Evolutionary conservation across 2,797 vertebrate species (phyloP).

Genomic region (Menidia menidia): DNA sequence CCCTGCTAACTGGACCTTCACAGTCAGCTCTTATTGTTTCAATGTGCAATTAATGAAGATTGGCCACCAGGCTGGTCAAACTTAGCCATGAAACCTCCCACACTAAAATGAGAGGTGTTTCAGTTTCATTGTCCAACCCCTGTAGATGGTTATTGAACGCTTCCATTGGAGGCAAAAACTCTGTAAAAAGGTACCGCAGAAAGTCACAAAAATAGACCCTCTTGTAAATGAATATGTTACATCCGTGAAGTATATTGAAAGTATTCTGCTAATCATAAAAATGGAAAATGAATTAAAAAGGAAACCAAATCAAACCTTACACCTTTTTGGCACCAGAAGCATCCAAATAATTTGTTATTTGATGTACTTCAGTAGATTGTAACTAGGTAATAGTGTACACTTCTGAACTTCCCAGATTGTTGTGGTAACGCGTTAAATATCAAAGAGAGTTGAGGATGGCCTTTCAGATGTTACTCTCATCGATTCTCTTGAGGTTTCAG

Average conservation of each 20-base stretch:
- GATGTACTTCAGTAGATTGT: slow-evolving; percentile 22
- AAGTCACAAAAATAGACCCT: slow-evolving; percentile 37
- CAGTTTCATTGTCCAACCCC: too few species aligned
- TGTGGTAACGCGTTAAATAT: slow-evolving; percentile 59
- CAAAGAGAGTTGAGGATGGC: slow-evolving; percentile 53
- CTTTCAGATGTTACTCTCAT: slow-evolving; percentile 43
- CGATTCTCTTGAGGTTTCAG: slow-evolving; percentile 35
- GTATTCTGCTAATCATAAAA: neutral
- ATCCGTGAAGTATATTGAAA: too few species aligned
- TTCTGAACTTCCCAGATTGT: slow-evolving; percentile 49
- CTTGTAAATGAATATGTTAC: slow-evolving; percentile 14
- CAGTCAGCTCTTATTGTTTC: too few species aligned
- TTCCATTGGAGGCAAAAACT: slow-evolving; percentile 56
- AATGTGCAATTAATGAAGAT: too few species aligned
- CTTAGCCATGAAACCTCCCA: too few species aligned
- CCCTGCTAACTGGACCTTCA: too few species aligned
- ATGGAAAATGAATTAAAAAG: neutral
- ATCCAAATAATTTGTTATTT: slow-evolving; percentile 44
- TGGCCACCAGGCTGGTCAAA: too few species aligned
- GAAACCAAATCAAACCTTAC: slow-evolving; percentile 23
- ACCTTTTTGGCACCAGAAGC: slow-evolving; percentile 49
- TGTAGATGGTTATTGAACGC: too few species aligned
- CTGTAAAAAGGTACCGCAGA: slow-evolving; percentile 40
- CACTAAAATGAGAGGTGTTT: too few species aligned
- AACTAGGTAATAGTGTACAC: slow-evolving; percentile 5